These are phyloP conservation scores for Agelas oroides DNA, from an alignment of 37 sponge, comb jelly and placozoan genomes.

Conservation along the genomic window DNA sequence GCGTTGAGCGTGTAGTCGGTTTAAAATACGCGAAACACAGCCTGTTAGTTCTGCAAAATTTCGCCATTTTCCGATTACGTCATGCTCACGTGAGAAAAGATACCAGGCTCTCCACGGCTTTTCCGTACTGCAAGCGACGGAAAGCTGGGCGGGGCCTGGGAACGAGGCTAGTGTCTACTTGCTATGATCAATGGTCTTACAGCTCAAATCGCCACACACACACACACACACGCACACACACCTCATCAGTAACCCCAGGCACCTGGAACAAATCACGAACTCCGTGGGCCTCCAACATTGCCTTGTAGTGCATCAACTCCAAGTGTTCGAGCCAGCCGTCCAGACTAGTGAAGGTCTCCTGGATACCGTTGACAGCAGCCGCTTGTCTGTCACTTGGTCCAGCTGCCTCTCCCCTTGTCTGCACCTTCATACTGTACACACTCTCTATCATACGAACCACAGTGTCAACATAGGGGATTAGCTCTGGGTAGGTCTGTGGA, in stretches of 20 bases:
- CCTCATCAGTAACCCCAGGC: conserved; percentile 14
- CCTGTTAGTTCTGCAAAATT: too few species aligned
- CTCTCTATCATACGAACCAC: conserved; percentile 41
- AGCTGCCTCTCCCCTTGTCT: not conserved
- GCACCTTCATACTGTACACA: conserved; percentile 31
- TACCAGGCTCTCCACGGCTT: too few species aligned
- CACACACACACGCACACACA: too few species aligned
- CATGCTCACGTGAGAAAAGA: too few species aligned
- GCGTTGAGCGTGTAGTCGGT: too few species aligned
- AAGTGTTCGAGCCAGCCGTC: conserved; percentile 50
- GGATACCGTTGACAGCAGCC: not conserved
- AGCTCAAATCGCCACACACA: too few species aligned
- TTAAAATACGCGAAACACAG: too few species aligned
- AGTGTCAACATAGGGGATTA: conserved; percentile 30
- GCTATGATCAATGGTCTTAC: too few species aligned
- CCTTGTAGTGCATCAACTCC: not conserved
- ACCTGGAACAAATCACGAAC: conserved; percentile 38
- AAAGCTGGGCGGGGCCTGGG: too few species aligned
- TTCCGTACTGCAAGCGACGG: too few species aligned
- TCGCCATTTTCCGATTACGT: too few species aligned
- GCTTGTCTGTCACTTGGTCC: not conserved
- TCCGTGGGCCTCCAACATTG: conserved; percentile 15
- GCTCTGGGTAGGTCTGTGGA: conserved; percentile 40
- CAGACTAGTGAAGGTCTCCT: not conserved
- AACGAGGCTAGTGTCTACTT: too few species aligned